Percentiles rank a stretch among this genome's conserved stretches.
Conservation (phyloP, 2,113 vertebrate genomes). For the Solea senegalensis region DNA sequence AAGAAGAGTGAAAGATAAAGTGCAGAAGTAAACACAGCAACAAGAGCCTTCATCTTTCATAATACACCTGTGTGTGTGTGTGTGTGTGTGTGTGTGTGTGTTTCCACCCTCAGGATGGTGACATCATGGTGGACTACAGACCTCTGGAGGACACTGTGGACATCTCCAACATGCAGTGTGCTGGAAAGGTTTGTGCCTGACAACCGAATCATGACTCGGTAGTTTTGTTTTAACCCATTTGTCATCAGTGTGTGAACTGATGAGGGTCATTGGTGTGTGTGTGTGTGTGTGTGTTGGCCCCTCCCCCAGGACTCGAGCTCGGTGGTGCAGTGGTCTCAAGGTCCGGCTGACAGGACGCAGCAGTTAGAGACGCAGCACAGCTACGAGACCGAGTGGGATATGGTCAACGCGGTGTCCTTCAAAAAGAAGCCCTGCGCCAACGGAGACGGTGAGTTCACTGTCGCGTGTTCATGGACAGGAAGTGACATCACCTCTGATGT, state of each 20-base stretch:
- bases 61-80: neutral
- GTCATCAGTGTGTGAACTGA: too few species aligned
- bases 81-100: neutral
- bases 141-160: constrained; percentile 91
- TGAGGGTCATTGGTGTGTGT: too few species aligned
- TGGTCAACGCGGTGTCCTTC: constrained; percentile 93
- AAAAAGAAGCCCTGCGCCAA: constrained; percentile 87
- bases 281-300: neutral
- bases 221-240: too few species aligned
- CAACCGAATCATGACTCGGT: too few species aligned
- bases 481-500: too few species aligned
- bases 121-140: constrained; percentile 91
- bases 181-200: constrained; percentile 85
- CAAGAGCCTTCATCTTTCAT: too few species aligned
- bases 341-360: constrained; percentile 80
- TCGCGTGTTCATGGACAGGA: too few species aligned
- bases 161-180: constrained; percentile 92
- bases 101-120: constrained; percentile 84
- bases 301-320: constrained; percentile 92
- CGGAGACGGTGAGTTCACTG: constrained; percentile 81
- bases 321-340: constrained; percentile 92
- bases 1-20: too few species aligned
- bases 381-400: constrained; percentile 97
- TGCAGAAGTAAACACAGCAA: too few species aligned
- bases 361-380: constrained; percentile 85